phyloP scores from a whole-genome alignment of 37 sponge, comb jelly and placozoan species.

The Diacarnus erythraeanus region DNA sequence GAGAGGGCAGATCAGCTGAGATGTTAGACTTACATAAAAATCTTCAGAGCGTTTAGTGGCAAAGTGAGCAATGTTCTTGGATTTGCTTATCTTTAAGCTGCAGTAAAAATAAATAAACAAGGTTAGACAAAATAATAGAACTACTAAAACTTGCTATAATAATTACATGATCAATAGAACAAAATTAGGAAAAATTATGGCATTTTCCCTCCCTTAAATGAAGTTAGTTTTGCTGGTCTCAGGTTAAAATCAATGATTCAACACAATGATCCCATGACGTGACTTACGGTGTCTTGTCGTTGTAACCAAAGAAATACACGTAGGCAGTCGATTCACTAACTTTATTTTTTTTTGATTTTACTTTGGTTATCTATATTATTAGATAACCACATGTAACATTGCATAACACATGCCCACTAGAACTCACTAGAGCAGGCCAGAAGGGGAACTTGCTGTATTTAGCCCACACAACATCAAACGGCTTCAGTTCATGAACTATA shows the following conservation, averaged over 20 bases:
- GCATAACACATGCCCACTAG: background rate
- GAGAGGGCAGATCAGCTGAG: background rate
- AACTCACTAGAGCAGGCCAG: constrained; percentile 59
- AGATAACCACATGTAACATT: background rate
- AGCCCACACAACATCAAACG: constrained; percentile 31
- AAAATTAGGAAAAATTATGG: background rate
- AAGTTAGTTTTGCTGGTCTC: background rate
- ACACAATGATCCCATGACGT: background rate
- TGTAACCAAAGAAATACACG: constrained; percentile 11
- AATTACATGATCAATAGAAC: background rate
- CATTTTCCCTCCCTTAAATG: background rate
- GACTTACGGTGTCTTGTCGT: background rate
- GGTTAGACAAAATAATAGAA: background rate
- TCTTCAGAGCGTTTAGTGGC: constrained; percentile 16
- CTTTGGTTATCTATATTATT: background rate
- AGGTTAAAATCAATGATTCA: background rate
- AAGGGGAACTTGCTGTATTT: constrained; percentile 27
- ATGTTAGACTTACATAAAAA: background rate
- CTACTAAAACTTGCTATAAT: background rate
- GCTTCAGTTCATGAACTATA: constrained; percentile 28
- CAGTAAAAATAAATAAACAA: background rate
- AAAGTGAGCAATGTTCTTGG: constrained; percentile 14
- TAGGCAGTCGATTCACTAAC: background rate
- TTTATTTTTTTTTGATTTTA: background rate
- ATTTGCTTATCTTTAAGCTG: background rate